Base-by-base conservation (phyloP, 2,113 vertebrate species). In the Crotalus tigris region DNA sequence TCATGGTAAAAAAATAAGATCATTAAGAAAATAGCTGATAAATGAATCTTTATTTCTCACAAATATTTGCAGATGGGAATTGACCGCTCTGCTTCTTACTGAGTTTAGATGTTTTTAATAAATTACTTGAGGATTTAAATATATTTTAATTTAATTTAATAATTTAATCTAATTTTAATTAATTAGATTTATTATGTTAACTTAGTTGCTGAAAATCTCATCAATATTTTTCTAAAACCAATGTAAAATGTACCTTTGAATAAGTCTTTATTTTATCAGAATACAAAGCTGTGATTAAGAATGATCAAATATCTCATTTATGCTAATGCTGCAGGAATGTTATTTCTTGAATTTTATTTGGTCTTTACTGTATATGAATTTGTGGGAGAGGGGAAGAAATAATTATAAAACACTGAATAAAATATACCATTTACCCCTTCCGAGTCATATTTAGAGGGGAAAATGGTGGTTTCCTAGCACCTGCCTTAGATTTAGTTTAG, bases 401-500 rank as follows among this genome's bases (percentile, higher is more conserved):
- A 89, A 69, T 1, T 29, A 81, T 49, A 39, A 49, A 64, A 21
- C 8, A 44, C 1, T 90, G 13, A 17, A 59, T 90, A 54, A 54
- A 21, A 64, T 87, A 57, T 44, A 5, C 33, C 26, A 44, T 10
- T 44, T 33, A 19, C 86, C 9, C 44, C 21, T 53, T 59, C 33
- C 19, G 44, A 85, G 10, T 85, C 53, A 90, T 85, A 61, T 92
- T 89, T 13, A 0, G 5, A 12, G 13, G 49, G 0, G 1, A 8
- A 57, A 51, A n/a, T 23, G 1, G 39, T 85, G 26, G 57, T 85
- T 90, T 90, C 81, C 81, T 87, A 61, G 49, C 75, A 90, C n/a
- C 57, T 93, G 86, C 15, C 46, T 39, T 94, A 91, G 90, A 33
- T 46, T 59, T 64, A 90, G 86, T 13, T 51, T 93, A 87, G 75